Percentiles rank a stretch among this genome's conserved stretches.
Evolutionary conservation across 2,888 invertebrate species (phyloP).

Genomic region (Apomyelois bistriatella): DNA sequence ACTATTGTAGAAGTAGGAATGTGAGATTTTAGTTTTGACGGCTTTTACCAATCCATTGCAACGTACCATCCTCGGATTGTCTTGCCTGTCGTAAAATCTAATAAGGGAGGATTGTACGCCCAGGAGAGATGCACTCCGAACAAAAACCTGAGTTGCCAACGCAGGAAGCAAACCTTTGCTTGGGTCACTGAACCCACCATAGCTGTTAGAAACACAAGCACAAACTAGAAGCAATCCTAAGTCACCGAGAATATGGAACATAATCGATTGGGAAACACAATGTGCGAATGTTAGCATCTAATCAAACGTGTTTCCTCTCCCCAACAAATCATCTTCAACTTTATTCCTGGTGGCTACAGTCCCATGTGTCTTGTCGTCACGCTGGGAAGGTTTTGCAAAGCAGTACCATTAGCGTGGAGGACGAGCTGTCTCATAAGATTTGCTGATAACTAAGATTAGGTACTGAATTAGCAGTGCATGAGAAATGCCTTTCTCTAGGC

Average conservation of each 20-base stretch:
- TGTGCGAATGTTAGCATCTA: conserved; percentile 47
- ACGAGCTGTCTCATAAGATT: conserved; percentile 52
- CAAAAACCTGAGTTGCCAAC: conserved; percentile 39
- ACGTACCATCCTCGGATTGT: no score
- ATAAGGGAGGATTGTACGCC: conserved; percentile 30
- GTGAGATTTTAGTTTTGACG: no score
- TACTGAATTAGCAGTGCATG: conserved; percentile 30
- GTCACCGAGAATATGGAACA: conserved; percentile 16
- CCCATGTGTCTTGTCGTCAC: conserved; percentile 22
- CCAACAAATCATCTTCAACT: conserved; percentile 25
- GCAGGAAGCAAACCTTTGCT: conserved; percentile 52
- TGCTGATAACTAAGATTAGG: conserved; percentile 46
- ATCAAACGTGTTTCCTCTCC: conserved; percentile 53
- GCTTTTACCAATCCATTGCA: no score
- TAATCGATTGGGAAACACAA: conserved; percentile 15
- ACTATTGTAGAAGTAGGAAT: no score
- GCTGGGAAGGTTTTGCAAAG: conserved; percentile 41
- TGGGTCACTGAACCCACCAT: conserved; percentile 56
- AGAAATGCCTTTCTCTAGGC: conserved; percentile 2
- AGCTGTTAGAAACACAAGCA: conserved; percentile 38
- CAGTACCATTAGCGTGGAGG: conserved; percentile 52
- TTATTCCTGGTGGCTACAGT: conserved; percentile 23
- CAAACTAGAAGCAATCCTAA: conserved; percentile 31
- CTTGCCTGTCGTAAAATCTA: no score
- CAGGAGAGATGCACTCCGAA: conserved; percentile 23